Evolutionary conservation across 2,888 invertebrate species (phyloP).

Genomic region (Dynastes hyllus): DNA sequence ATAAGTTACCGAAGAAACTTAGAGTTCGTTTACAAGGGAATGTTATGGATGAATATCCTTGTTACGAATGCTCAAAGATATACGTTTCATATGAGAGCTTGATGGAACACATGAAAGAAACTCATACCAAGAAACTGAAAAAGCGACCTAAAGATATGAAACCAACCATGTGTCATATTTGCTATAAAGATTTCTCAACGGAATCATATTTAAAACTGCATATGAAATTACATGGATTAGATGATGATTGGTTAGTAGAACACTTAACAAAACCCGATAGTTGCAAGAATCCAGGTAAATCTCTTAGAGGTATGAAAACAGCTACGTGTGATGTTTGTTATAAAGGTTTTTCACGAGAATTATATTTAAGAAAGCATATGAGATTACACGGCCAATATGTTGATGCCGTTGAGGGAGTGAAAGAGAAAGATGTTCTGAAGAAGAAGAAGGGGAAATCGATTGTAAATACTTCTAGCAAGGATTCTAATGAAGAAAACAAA

Average conservation of each 20-base stretch:
- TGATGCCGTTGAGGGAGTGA: not conserved
- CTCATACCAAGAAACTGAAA: not conserved
- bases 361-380: conserved; percentile 67
- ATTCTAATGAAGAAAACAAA: conserved; percentile 15
- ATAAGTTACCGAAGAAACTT: conserved; percentile 60
- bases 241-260: too few species aligned
- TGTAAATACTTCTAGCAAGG: not conserved
- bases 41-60: conserved; percentile 57
- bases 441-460: not conserved
- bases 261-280: too few species aligned
- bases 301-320: conserved; percentile 69
- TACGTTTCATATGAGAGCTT: conserved; percentile 40
- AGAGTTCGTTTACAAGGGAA: not conserved
- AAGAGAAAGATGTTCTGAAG: not conserved
- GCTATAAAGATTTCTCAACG: too few species aligned
- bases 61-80: conserved; percentile 63
- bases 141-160: too few species aligned
- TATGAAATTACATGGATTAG: too few species aligned
- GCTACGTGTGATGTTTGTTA: conserved; percentile 69
- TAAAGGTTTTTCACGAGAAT: conserved; percentile 67
- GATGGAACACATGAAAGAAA: not conserved
- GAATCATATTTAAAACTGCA: too few species aligned
- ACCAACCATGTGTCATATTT: too few species aligned
- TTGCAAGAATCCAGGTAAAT: conserved; percentile 59
- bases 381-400: conserved; percentile 61